Percentiles rank a stretch among this genome's conserved stretches.
Evolutionary conservation across 2,797 vertebrate species (phyloP).

Genomic region (Xenentodon cancila): DNA sequence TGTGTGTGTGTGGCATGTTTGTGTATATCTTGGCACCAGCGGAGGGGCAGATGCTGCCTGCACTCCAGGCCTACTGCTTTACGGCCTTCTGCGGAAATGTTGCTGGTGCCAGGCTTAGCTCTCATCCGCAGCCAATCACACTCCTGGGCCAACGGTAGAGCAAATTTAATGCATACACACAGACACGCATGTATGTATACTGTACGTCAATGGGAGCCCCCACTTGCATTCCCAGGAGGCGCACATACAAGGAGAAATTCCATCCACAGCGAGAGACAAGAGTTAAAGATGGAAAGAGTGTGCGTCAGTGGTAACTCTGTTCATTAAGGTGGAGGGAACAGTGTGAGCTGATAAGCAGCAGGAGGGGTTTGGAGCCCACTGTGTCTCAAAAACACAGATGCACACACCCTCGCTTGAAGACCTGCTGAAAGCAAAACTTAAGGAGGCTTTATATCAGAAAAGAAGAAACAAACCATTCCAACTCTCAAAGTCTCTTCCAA

Average conservation of each 20-base stretch:
- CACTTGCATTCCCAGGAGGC: background rate
- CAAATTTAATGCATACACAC: slow-evolving; percentile 70
- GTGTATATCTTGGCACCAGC: slow-evolving; percentile 75
- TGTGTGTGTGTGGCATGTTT: slow-evolving; percentile 4
- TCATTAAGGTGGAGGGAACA: slow-evolving; percentile 73
- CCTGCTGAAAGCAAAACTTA: slow-evolving; percentile 62
- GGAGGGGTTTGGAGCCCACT: slow-evolving; percentile 50
- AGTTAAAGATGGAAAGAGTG: slow-evolving; percentile 71
- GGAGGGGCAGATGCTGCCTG: slow-evolving; percentile 82
- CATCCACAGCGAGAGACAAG: slow-evolving; percentile 62
- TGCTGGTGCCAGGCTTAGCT: slow-evolving; percentile 78
- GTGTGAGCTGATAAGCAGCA: slow-evolving; percentile 64
- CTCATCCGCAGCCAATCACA: slow-evolving; percentile 80
- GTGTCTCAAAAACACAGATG: slow-evolving; percentile 8
- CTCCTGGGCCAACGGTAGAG: slow-evolving; percentile 58
- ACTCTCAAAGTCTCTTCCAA: slow-evolving; percentile 38
- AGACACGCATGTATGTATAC: slow-evolving; percentile 31
- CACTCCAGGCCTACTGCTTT: slow-evolving; percentile 82
- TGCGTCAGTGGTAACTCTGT: slow-evolving; percentile 63
- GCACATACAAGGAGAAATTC: slow-evolving; percentile 33
- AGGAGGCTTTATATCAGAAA: slow-evolving; percentile 56
- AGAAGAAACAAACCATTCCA: slow-evolving; percentile 51
- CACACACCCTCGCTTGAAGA: slow-evolving; percentile 19
- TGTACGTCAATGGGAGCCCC: slow-evolving; percentile 12
- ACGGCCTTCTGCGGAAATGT: slow-evolving; percentile 84